Conservation (phyloP, 1,140 invertebrate genomes). For the Drosophila bipectinata region DNA sequence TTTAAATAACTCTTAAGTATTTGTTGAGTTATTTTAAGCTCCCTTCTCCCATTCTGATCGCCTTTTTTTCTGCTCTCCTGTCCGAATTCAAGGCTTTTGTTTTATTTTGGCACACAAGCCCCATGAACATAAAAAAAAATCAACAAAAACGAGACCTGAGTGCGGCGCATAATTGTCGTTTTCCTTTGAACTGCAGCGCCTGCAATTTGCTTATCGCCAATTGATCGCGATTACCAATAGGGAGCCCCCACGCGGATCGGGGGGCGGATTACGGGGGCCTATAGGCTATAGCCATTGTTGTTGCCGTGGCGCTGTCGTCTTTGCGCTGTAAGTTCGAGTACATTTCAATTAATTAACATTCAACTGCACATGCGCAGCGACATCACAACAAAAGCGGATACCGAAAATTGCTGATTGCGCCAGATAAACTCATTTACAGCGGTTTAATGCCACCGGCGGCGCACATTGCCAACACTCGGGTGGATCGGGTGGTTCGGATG, state of each 20-base stretch:
- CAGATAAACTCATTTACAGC: constrained; percentile 83
- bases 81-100: constrained; percentile 55
- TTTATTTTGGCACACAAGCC: constrained; percentile 35
- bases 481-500: constrained; percentile 2
- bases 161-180: constrained; percentile 79
- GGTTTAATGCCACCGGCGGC: constrained; percentile 82
- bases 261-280: not conserved
- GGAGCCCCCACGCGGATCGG: constrained; percentile 33
- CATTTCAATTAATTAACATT: constrained; percentile 83
- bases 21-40: not conserved
- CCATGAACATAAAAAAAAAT: constrained; percentile 9
- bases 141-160: constrained; percentile 33
- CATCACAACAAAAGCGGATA: constrained; percentile 79
- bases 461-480: constrained; percentile 74
- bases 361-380: constrained; percentile 73
- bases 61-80: constrained; percentile 15
- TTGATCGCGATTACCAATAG: constrained; percentile 72
- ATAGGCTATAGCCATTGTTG: constrained; percentile 25
- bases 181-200: constrained; percentile 82
- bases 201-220: constrained; percentile 82
- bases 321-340: constrained; percentile 61
- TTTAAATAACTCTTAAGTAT: not conserved
- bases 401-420: constrained; percentile 83
- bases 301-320: constrained; percentile 54
- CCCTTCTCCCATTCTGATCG: constrained; percentile 14